These are phyloP conservation scores for Arctopsyche grandis DNA, from an alignment of 1,140 invertebrate species.

Conservation along the genomic window DNA sequence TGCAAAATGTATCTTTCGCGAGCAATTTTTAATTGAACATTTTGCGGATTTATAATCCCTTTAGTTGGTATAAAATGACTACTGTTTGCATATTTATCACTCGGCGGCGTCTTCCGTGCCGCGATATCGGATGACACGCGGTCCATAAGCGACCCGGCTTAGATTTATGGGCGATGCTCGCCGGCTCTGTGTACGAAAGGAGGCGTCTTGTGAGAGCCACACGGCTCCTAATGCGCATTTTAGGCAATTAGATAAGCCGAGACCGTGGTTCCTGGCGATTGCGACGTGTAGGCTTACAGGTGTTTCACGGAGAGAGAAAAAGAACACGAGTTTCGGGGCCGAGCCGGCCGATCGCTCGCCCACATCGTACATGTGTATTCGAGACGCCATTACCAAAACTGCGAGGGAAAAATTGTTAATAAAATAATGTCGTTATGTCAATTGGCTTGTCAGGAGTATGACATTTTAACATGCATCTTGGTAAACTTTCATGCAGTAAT, in stretches of 20 bases:
- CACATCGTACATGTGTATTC: not conserved
- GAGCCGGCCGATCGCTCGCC: not conserved
- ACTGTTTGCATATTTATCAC: conserved; percentile 30
- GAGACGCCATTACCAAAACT: conserved; percentile 3
- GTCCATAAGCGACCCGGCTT: not conserved
- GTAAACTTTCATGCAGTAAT: no score
- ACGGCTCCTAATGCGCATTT: conserved; percentile 5
- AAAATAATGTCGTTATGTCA: not conserved
- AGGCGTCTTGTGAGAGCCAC: not conserved
- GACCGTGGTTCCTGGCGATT: not conserved
- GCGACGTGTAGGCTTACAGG: conserved; percentile 18
- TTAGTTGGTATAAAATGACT: not conserved
- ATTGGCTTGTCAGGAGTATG: no score
- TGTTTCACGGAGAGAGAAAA: conserved; percentile 15
- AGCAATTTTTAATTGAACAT: not conserved
- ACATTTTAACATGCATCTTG: no score
- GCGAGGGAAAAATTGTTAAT: not conserved
- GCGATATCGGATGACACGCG: conserved; percentile 18
- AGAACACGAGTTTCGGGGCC: conserved; percentile 15
- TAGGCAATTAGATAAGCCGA: conserved; percentile 18
- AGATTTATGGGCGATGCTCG: conserved; percentile 7
- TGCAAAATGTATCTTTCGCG: no score
- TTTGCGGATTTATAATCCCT: not conserved
- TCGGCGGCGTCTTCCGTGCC: conserved; percentile 8
- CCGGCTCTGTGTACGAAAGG: not conserved